Conservation (phyloP, 2,113 vertebrate genomes). For the Eidolon helvum region DNA sequence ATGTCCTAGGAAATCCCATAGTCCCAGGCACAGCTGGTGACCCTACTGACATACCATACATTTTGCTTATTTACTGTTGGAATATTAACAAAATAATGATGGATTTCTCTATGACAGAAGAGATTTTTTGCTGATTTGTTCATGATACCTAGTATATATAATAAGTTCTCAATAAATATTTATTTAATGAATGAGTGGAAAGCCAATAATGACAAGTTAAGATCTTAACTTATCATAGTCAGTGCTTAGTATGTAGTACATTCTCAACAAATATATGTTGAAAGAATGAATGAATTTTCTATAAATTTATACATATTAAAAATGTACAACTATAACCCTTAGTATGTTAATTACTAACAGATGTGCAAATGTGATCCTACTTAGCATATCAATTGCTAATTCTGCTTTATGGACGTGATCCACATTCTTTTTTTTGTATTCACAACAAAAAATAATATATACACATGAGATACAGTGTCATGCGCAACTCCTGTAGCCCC, state of each 20-base stretch:
- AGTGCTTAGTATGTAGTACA: not conserved
- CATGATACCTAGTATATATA: not conserved
- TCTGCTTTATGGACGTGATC: not conserved
- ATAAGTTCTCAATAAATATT: not conserved
- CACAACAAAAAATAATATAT: not conserved
- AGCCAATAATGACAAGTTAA: not conserved
- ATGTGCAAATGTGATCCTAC: not conserved
- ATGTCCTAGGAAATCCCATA: not conserved
- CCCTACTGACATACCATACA: not conserved
- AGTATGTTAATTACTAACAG: not conserved
- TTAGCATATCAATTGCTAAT: not conserved
- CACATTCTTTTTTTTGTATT: not conserved
- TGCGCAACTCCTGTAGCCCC: not conserved
- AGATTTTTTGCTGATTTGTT: not conserved
- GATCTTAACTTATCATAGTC: not conserved
- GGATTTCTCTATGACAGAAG: not conserved
- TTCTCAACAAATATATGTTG: not conserved
- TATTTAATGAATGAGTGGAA: not conserved
- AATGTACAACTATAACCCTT: not conserved
- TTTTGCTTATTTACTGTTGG: not conserved
- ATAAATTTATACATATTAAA: not conserved
- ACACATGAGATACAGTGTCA: not conserved
- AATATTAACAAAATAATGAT: not conserved
- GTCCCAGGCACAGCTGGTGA: not conserved
- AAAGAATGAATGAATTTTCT: not conserved